Percentiles rank a stretch among this genome's conserved stretches.
These are phyloP conservation scores for Crenichthys baileyi DNA, from an alignment of 2,797 vertebrate species.

Conservation along the genomic window DNA sequence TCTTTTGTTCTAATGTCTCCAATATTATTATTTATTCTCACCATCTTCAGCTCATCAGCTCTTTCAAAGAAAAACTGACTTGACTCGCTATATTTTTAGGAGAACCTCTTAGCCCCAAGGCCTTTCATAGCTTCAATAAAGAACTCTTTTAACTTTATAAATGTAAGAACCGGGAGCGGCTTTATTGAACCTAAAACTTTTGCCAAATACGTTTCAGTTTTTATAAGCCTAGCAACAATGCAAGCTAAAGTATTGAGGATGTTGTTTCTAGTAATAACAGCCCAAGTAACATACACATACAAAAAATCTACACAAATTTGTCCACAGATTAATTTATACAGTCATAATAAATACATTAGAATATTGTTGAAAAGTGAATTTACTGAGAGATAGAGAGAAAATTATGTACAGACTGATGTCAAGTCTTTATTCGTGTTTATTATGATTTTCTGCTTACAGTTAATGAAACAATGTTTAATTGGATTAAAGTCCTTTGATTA, in stretches of 20 bases:
- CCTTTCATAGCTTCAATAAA: slow-evolving; percentile 56
- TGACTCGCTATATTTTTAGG: slow-evolving; percentile 62
- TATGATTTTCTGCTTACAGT: background rate
- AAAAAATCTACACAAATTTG: background rate
- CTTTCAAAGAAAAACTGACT: slow-evolving; percentile 59
- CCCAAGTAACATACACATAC: background rate
- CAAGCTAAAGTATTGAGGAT: background rate
- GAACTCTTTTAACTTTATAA: slow-evolving; percentile 20
- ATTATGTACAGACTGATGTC: background rate
- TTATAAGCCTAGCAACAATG: slow-evolving; percentile 36
- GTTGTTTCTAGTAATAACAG: background rate
- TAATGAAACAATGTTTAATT: background rate
- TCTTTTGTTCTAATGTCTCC: slow-evolving; percentile 55
- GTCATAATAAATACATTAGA: background rate
- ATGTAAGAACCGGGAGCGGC: slow-evolving; percentile 20
- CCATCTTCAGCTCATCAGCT: slow-evolving; percentile 39
- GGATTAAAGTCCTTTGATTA: too few relatives aligned
- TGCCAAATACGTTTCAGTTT: slow-evolving; percentile 57
- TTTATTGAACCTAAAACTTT: slow-evolving; percentile 42
- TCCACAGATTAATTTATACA: background rate
- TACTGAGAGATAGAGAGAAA: background rate
- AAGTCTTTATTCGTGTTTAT: background rate
- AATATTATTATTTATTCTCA: slow-evolving; percentile 40
- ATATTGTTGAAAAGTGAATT: background rate
- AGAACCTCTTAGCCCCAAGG: slow-evolving; percentile 52